Percentiles rank a stretch among this genome's conserved stretches.
phyloP scores from a whole-genome alignment of 2,888 invertebrate species.

The Drosophila niveifrons region DNA sequence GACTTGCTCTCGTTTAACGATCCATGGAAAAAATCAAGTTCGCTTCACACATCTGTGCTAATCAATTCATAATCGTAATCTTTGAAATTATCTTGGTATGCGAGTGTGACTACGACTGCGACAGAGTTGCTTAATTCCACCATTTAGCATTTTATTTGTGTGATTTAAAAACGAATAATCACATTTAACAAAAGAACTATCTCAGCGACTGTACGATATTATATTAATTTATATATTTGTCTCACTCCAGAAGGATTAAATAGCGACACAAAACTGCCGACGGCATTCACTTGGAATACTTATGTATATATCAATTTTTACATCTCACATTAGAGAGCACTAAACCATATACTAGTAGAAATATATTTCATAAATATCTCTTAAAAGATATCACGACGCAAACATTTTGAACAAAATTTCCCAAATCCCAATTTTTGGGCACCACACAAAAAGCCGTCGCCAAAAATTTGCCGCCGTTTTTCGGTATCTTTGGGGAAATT shows the following conservation, averaged over 20 bases:
- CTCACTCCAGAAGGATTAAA: too few species aligned
- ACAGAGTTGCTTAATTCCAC: constrained; percentile 41
- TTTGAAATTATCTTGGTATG: constrained; percentile 27
- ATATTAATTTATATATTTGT: neutral
- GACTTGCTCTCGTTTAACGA: constrained; percentile 58
- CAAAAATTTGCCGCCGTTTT: constrained; percentile 13
- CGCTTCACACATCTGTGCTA: constrained; percentile 67
- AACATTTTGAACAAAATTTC: neutral
- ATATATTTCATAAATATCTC: too few species aligned
- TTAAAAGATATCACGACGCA: too few species aligned
- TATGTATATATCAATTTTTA: too few species aligned
- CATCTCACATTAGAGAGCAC: too few species aligned
- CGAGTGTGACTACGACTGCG: neutral
- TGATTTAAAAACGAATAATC: constrained; percentile 29
- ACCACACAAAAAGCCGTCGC: constrained; percentile 15
- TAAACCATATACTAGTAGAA: too few species aligned
- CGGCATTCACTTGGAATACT: too few species aligned
- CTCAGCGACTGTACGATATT: neutral
- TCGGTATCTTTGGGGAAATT: neutral
- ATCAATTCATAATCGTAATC: constrained; percentile 73
- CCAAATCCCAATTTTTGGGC: neutral
- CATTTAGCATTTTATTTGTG: constrained; percentile 67
- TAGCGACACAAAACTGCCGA: too few species aligned
- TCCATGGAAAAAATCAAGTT: constrained; percentile 75
- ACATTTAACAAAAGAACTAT: neutral